Base-by-base conservation (phyloP, 2,113 vertebrate genomes). In the Axis porcinus region DNA sequence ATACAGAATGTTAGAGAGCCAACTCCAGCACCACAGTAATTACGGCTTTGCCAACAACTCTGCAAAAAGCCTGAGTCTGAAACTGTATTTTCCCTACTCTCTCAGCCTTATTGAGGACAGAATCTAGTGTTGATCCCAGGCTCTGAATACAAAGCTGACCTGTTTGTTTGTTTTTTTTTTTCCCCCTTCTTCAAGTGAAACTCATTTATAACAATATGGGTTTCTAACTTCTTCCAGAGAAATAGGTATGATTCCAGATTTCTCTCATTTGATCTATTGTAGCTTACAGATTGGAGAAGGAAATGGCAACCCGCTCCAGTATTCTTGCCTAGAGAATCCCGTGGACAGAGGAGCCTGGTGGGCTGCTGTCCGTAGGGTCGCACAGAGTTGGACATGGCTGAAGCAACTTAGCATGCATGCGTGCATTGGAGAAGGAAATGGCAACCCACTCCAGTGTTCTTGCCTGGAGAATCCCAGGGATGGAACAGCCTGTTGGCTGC, bases 31-130 rank as follows among this genome's bases (percentile, higher is more conserved):
- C 86, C 27, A 67, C 50, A 85, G 6, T 95, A 97, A 97, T 98
- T 97, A 98, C 2, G 67, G 21, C 54, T 93, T 97, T 98, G 84
- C 94, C 85, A 91, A 76, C 70, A 70, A 97, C 96, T 94, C 79
- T 52, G 15, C 55, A 21, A 83, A 96, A 96, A 89, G n/a, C 82
- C 8, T 16, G 0, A 86, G 83, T 97, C 82, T 93, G n/a, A 58
- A 86, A 82, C 81, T 57, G n/a, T 54, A 5, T 43, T 89, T 60
- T 86, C 25, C 12, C 17, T 93, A 7, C 9, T 58, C 11, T 23
- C 17, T 55, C 15, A 60, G 4, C 10, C 27, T 60, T 70, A 0
- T 85, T 70, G 6, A 54, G 50, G 52, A 64, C 17, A 45, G 86
- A 36, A 85, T 89, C 70, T 79, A 92, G 60, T 21, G 0, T 91